Evolutionary conservation across 2,888 invertebrate genomes (phyloP).

Genomic region (Melikaiella ostensackeni): DNA sequence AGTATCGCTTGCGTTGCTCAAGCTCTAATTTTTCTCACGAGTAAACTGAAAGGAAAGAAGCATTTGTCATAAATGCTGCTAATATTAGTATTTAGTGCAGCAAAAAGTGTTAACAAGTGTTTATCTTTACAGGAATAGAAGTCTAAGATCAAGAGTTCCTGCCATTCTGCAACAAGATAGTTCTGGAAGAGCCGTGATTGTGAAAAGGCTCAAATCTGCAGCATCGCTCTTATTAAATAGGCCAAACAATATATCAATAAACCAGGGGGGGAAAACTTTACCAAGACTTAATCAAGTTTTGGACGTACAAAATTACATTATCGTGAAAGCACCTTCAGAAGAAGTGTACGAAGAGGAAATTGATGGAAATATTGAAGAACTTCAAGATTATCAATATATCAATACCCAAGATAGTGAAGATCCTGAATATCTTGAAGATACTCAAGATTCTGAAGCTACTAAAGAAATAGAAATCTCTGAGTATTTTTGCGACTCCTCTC

Average conservation of each 20-base stretch:
- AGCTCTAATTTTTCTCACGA: not conserved
- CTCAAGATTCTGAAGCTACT: not conserved
- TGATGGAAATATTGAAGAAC: not conserved
- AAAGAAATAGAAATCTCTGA: too few species aligned
- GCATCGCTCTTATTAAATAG: not conserved
- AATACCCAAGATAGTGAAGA: not conserved
- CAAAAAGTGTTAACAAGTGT: conserved; percentile 8
- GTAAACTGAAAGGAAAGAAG: not conserved
- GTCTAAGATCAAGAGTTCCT: conserved; percentile 41
- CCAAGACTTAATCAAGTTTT: not conserved
- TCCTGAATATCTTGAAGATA: not conserved
- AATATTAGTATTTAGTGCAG: not conserved
- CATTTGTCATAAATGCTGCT: not conserved
- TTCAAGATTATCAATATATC: not conserved
- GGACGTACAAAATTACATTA: not conserved
- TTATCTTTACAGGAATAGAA: conserved; percentile 47
- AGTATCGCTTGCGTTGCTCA: not conserved
- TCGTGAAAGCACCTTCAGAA: not conserved
- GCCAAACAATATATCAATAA: not conserved
- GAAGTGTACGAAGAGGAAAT: not conserved
- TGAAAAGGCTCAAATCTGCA: not conserved
- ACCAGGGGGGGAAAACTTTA: not conserved
- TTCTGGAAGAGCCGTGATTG: not conserved
- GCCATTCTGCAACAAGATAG: conserved; percentile 45
- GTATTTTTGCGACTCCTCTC: not conserved